Base-by-base conservation (phyloP, 2,797 vertebrate genomes). In the Tenualosa thibaudeaui region DNA sequence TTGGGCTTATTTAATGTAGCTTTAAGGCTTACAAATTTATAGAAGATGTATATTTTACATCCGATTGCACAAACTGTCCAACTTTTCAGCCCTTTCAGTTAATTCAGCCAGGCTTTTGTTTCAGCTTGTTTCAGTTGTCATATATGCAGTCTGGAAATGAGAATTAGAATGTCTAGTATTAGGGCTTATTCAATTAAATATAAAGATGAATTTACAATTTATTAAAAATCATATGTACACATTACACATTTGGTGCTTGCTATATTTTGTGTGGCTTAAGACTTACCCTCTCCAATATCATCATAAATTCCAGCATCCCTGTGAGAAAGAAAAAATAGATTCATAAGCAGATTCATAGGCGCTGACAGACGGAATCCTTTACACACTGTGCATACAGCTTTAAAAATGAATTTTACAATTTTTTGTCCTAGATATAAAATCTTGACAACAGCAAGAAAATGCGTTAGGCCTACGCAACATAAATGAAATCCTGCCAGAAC, bases 261-360 rank as follows among this genome's bases (percentile, higher is more conserved):
- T 40, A 40, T 3, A 31, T 43, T 26, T 4, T 49, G 43, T 62
- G 82, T 13, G n/a, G 46, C 68, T 51, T 84, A 54, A 84, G 93
- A 94, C 49, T 94, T 5, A 96, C 95, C 95, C 0, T 94, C 92
- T 89, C 91, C 93, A 84, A 95, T 89, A 26, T 95, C 94, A 43
- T 96, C 95, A 17, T 96, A 96, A 88, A 96, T 95, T 17, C 95
- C 94, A 81, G 91, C 92, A 81, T 94, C 93, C 81, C 95, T 96
- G 91, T 87, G 81, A 75, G 60, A 84, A 84, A 50, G 50, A 8
- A 51, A 2, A 84, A 84, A 53, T 31, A 31, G 31, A 31, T 31
- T 31, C 31, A 31, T 31, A 31, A 31, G 31, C 31, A 31, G 31
- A 31, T 31, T 31, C 31, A 31, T 31, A 31, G 1, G 31, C 31